A percentile compares a stretch with the other conserved stretches of the same genome.
These are phyloP conservation scores for Thripadectes ignobilis DNA, from an alignment of 2,797 vertebrate species.

Conservation along the genomic window DNA sequence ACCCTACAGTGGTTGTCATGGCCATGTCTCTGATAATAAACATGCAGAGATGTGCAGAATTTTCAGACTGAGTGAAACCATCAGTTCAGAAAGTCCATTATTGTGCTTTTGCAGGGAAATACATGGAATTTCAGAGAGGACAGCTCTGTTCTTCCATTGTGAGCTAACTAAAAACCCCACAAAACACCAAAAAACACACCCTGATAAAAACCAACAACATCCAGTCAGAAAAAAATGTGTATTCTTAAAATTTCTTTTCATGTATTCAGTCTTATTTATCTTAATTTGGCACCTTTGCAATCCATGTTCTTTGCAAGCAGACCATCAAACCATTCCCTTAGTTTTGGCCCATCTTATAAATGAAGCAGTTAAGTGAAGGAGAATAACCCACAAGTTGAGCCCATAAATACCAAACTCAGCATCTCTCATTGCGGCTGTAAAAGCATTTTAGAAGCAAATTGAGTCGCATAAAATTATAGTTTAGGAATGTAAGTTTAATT, in stretches of 20 bases:
- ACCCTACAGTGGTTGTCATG: background rate
- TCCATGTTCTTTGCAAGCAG: background rate
- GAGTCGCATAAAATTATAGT: background rate
- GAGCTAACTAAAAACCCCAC: background rate
- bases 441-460: slow-evolving; percentile 26
- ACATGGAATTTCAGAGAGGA: background rate
- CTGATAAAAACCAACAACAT: background rate
- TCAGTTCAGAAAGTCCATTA: background rate
- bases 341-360: slow-evolving; percentile 3
- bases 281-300: background rate
- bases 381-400: background rate
- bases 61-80: background rate
- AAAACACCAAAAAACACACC: background rate
- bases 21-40: background rate
- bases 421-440: background rate
- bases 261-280: background rate
- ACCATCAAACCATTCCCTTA: background rate
- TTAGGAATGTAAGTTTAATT: slow-evolving; percentile 12
- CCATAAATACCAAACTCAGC: background rate
- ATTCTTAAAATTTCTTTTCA: background rate
- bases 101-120: background rate
- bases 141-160: background rate
- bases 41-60: background rate
- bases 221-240: background rate
- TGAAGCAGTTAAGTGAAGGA: background rate